Conservation (phyloP, 2,888 invertebrate species). For the Beris chalybata region DNA sequence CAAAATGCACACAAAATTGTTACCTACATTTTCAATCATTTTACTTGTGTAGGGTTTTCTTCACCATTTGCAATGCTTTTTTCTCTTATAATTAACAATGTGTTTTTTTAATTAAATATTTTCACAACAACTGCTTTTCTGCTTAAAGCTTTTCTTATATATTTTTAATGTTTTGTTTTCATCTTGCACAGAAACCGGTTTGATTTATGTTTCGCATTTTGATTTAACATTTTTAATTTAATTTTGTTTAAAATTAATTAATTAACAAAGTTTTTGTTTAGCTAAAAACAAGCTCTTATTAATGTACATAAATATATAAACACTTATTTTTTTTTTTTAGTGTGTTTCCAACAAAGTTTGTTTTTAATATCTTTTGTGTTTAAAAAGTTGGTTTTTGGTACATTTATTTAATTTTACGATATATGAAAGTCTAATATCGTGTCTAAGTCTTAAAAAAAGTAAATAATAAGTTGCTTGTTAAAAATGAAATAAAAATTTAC, state of each 20-base stretch:
- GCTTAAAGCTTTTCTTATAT: slow-evolving; percentile 23
- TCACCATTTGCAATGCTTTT: background rate
- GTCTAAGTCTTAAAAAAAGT: too few species aligned
- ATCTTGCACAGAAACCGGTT: slow-evolving; percentile 16
- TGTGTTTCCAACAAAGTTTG: too few species aligned
- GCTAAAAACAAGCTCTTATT: slow-evolving; percentile 25
- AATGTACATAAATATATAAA: slow-evolving; percentile 9
- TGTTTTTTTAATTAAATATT: background rate
- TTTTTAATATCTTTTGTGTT: too few species aligned
- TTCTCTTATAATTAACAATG: background rate
- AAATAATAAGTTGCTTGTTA: too few species aligned
- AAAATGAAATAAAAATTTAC: too few species aligned
- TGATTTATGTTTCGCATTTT: background rate
- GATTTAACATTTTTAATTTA: background rate
- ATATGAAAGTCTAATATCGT: too few species aligned
- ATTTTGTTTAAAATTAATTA: slow-evolving; percentile 2
- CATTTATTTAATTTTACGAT: too few species aligned
- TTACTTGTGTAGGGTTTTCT: too few species aligned
- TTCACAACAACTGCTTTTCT: slow-evolving; percentile 25
- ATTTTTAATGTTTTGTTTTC: slow-evolving; percentile 4
- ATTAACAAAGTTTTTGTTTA: slow-evolving; percentile 6
- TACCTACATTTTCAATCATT: too few species aligned
- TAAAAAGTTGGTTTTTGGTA: too few species aligned
- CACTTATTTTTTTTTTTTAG: slow-evolving; percentile 5
- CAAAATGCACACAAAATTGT: too few species aligned